Conservation (phyloP, 1,140 invertebrate genomes). For the Pinna nobilis region DNA sequence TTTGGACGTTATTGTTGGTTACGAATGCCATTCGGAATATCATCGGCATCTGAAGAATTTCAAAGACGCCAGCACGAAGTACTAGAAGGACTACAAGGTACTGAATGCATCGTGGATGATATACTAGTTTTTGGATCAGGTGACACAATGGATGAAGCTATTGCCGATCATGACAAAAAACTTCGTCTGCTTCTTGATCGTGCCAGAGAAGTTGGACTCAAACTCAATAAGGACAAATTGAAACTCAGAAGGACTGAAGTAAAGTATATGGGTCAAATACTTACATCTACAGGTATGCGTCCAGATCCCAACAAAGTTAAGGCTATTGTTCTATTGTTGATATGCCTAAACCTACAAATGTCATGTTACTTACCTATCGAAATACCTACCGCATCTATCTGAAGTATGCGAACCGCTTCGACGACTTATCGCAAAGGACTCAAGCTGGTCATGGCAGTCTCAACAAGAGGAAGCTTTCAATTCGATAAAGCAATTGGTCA, state of each 20-base stretch:
- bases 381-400: slow-evolving; percentile 68
- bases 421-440: slow-evolving; percentile 19
- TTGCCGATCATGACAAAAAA: slow-evolving; percentile 39
- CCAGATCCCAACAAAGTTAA: slow-evolving; percentile 35
- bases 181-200: slow-evolving; percentile 32
- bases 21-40: slow-evolving; percentile 40
- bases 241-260: slow-evolving; percentile 26
- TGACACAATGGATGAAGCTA: slow-evolving; percentile 2
- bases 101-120: slow-evolving; percentile 51
- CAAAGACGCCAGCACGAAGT: slow-evolving; percentile 33
- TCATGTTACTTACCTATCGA: slow-evolving; percentile 68
- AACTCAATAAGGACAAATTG: slow-evolving; percentile 40
- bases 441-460: slow-evolving; percentile 22
- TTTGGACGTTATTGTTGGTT: slow-evolving; percentile 46
- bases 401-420: slow-evolving; percentile 44
- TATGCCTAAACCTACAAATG: slow-evolving; percentile 49
- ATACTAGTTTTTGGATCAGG: slow-evolving; percentile 53
- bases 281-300: slow-evolving; percentile 17
- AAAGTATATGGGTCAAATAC: slow-evolving; percentile 27
- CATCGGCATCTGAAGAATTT: slow-evolving; percentile 40
- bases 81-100: slow-evolving; percentile 40
- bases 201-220: slow-evolving; percentile 23
- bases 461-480: slow-evolving; percentile 36
- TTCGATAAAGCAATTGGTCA: neutral
- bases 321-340: slow-evolving; percentile 30